Percentiles rank a stretch among this genome's conserved stretches.
Conservation (phyloP, 2,113 vertebrate genomes). For the Myiozetetes cayanensis region DNA sequence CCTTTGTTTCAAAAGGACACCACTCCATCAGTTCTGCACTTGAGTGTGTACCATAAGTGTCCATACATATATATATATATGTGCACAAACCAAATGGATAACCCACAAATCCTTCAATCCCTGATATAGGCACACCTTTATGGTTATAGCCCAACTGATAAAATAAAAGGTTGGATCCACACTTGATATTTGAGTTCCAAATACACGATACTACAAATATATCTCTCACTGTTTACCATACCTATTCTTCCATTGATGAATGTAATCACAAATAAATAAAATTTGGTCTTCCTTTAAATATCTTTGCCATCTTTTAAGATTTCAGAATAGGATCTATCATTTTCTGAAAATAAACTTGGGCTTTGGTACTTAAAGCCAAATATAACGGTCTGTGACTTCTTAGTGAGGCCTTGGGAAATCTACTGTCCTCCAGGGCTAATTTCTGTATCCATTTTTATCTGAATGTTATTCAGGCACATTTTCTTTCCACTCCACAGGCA, state of each 20-base stretch:
- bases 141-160: background rate
- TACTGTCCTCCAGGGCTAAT: background rate
- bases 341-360: background rate
- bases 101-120: background rate
- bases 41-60: background rate
- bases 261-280: background rate
- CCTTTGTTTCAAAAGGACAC: background rate
- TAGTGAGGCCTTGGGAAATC: conserved; percentile 4
- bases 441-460: conserved; percentile 36
- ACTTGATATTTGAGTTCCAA: background rate
- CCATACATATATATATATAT: no score
- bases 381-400: background rate
- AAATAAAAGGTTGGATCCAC: background rate
- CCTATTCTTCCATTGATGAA: background rate
- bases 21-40: background rate
- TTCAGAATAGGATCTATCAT: background rate
- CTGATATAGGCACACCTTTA: background rate
- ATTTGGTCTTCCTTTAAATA: background rate
- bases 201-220: background rate
- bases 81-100: background rate
- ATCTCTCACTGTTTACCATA: background rate
- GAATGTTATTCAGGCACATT: background rate
- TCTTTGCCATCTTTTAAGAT: background rate
- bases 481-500: background rate
- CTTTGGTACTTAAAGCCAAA: background rate